Conservation (phyloP, 2,888 invertebrate species). For the Drosophila robusta region DNA sequence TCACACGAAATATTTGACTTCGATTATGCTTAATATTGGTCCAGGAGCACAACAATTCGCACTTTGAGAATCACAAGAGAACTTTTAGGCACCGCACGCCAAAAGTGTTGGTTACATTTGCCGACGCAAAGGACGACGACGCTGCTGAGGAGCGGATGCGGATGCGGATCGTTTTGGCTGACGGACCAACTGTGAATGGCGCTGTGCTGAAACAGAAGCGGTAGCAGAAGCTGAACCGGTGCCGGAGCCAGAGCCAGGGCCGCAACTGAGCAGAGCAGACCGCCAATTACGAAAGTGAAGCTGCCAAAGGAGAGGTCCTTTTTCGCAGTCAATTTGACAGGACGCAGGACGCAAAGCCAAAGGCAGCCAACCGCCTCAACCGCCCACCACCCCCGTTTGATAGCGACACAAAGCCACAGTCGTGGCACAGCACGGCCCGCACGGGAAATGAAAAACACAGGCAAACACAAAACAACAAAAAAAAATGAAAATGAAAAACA, state of each 20-base stretch:
- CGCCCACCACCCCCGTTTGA: conserved; percentile 31
- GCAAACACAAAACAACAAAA: conserved; percentile 3
- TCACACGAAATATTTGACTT: conserved; percentile 18
- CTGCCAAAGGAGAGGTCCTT: conserved; percentile 82
- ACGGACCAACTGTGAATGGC: conserved; percentile 81
- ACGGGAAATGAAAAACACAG: conserved; percentile 31
- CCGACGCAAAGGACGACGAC: conserved; percentile 61
- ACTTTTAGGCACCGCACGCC: conserved; percentile 37
- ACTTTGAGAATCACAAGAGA: conserved; percentile 26
- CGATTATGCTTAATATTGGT: conserved; percentile 8
- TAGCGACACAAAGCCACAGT: conserved; percentile 55
- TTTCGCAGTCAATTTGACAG: conserved; percentile 82
- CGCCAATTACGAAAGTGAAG: conserved; percentile 83
- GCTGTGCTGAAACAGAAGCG: conserved; percentile 34
- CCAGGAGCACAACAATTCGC: conserved; percentile 2
- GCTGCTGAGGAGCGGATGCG: conserved; percentile 53
- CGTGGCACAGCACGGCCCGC: conserved; percentile 27
- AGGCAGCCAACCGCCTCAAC: conserved; percentile 63
- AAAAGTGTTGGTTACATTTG: conserved; percentile 41
- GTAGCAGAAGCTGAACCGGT: conserved; percentile 26
- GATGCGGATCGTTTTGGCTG: conserved; percentile 79
- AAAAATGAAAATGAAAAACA: conserved; percentile 1
- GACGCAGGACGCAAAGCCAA: conserved; percentile 79
- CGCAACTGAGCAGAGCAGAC: conserved; percentile 71
- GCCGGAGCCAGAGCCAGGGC: conserved; percentile 8